Base-by-base conservation (phyloP, 2,888 invertebrate species). In the Ferrisia virgata region DNA sequence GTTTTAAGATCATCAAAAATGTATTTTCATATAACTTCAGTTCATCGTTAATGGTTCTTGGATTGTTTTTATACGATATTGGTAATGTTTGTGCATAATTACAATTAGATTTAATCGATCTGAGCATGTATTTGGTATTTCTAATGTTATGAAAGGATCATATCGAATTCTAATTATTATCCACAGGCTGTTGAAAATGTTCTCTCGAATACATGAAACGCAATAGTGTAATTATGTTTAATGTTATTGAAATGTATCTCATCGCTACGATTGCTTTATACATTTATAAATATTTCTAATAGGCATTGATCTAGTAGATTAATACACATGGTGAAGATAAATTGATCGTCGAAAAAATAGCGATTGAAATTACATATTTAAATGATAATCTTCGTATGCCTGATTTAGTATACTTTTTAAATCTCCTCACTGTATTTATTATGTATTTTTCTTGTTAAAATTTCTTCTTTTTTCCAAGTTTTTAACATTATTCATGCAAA, bases 401-500 rank as follows among this genome's bases (percentile, higher is more conserved):
- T 36, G 18, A 1, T 15, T 25, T 18, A 5, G 36, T 76, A 18
- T 76, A 36, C 36, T 9, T 76, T 72, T 76, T 18, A 76, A 76
- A 76, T 76, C 15, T 72, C 15, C 72, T 72, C 36, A 36, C 36
- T 22, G 33, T 69, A 11, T 33, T 76, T 76, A 25, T 25, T 25
- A 36, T 76, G 36, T 36, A 36, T 76, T 76, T 64, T 76, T 76
- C 72, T 76, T 76, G 72, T 76, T 76, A 36, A 11, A 76, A 76
- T 76, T 36, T 36, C 6, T 76, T 76, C 64, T 15, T 76, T 76
- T 76, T 36, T 76, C 36, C 36, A 76, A 76, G 36, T 36, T 76
- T 76, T 76, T 76, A 9, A 36, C 36, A 76, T 76, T 15, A 28
- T 69, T n/a, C n/a, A 69, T 69, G 72, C 72, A 2, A 28, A 36